Conservation (phyloP, 2,113 vertebrate genomes). For the Malurus melanocephalus region DNA sequence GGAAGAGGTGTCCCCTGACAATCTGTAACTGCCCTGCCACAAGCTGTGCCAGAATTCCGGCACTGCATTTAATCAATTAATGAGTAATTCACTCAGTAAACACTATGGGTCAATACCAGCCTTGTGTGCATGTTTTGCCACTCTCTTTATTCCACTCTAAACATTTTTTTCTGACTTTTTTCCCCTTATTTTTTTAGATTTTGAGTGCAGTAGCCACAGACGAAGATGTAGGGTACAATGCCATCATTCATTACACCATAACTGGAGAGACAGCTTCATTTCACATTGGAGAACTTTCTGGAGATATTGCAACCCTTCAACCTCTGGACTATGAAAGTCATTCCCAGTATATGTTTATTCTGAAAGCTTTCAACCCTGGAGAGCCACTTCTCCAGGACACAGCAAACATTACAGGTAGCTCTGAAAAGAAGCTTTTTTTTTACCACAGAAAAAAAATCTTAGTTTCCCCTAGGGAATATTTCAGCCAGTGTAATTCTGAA, state of each 20-base stretch:
- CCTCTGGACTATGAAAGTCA: constrained; percentile 57
- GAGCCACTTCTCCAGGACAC: not conserved
- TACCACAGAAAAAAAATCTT: not conserved
- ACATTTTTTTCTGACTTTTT: not conserved
- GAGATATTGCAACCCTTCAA: constrained; percentile 25
- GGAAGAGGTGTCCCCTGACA: not conserved
- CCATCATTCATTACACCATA: constrained; percentile 44
- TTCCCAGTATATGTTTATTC: not conserved
- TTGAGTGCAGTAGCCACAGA: constrained; percentile 49
- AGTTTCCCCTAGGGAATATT: not conserved
- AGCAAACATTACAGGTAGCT: constrained; percentile 59
- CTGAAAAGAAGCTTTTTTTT: too few species aligned
- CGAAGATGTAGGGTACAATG: constrained; percentile 50
- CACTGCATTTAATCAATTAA: not conserved
- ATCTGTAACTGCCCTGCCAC: not conserved
- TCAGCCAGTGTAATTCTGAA: not conserved
- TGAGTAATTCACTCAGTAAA: not conserved
- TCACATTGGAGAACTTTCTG: constrained; percentile 51
- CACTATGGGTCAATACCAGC: not conserved
- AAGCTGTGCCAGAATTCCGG: not conserved
- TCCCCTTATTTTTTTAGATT: constrained; percentile 31
- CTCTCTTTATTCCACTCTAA: not conserved
- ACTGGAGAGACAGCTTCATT: constrained; percentile 12
- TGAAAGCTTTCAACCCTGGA: constrained; percentile 55
- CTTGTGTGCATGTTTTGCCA: not conserved